Conservation (phyloP, 2,113 vertebrate species). For the Cynopterus brachyotis region DNA sequence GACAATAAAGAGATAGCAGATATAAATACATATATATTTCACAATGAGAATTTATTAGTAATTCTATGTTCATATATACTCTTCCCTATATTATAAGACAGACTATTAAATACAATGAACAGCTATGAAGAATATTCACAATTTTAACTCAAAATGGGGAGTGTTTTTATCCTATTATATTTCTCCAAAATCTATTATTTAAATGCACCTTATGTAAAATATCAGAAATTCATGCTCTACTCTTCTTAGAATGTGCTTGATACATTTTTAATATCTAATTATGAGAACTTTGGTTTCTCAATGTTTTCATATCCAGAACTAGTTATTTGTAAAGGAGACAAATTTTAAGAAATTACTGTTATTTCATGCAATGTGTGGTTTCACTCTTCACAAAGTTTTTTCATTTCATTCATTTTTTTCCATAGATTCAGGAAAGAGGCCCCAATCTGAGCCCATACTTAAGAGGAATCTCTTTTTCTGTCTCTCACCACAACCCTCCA, state of each 20-base stretch:
- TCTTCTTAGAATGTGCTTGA: neutral
- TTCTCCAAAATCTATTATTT: constrained; percentile 5
- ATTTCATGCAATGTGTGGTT: neutral
- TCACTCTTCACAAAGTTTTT: neutral
- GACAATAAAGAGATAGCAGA: neutral
- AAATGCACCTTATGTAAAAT: neutral
- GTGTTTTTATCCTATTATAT: neutral
- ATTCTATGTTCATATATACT: constrained; percentile 5
- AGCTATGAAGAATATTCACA: neutral
- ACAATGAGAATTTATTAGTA: constrained; percentile 29
- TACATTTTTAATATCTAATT: neutral
- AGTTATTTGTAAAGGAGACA: constrained; percentile 3
- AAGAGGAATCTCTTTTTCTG: neutral
- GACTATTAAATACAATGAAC: neutral
- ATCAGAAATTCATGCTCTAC: neutral
- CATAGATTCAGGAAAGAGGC: neutral
- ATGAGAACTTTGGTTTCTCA: neutral
- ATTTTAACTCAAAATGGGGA: neutral
- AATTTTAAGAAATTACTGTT: neutral
- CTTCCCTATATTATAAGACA: neutral
- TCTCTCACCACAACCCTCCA: neutral
- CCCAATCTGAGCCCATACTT: neutral
- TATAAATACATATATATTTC: neutral
- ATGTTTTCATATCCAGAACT: neutral
- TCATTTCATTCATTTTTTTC: neutral